Base-by-base conservation (phyloP, 2,797 vertebrate genomes). In the Sus cebifrons region DNA sequence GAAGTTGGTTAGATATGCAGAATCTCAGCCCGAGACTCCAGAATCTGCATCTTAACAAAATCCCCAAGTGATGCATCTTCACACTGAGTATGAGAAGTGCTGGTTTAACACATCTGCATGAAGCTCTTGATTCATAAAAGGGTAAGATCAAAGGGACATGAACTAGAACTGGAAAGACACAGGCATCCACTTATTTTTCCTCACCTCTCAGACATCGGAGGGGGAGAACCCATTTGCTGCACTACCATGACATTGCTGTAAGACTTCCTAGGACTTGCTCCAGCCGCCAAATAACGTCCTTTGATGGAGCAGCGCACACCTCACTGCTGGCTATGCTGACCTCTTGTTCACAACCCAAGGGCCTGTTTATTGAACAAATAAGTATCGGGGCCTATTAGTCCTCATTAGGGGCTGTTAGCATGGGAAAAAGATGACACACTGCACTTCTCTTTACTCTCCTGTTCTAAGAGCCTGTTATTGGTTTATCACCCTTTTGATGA, bases 281-380 rank as follows among this genome's bases (percentile, higher is more conserved):
- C 18, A 70, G 44, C 13, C 44, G 71, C 58, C 54, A 68, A 20
- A n/a, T 16, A n/a, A 25, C 0, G 5, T 1, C 32, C 49, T 92
- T 15, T 36, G 25, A 77, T 21, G 49, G 44, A 49, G 54, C 18
- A 85, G 64, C 13, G 65, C 44, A 79, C 29, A 44, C 25, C 21
- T 88, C 44, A 14, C 9, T 23, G 58, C 23, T 85, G 60, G 23
- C 40, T 18, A 52, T 0, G 5, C 16, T 62, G 60, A 87, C 84
- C 68, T 86, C 49, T n/a, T 21, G 12, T 75, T 27, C 81, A 78
- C 36, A 83, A 36, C 12, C 32, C 70, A 54, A 16, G 15, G 58
- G 20, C 86, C 86, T 75, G 3, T 62, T 91, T 56, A 64, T 3
- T 75, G 58, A 90, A 88, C 32, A 85, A 90, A 90, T 62, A 77